A percentile compares a stretch with the other conserved stretches of the same genome.
Evolutionary conservation across 1,140 invertebrate species (phyloP).

Genomic region (Lordiphosa mommai): DNA sequence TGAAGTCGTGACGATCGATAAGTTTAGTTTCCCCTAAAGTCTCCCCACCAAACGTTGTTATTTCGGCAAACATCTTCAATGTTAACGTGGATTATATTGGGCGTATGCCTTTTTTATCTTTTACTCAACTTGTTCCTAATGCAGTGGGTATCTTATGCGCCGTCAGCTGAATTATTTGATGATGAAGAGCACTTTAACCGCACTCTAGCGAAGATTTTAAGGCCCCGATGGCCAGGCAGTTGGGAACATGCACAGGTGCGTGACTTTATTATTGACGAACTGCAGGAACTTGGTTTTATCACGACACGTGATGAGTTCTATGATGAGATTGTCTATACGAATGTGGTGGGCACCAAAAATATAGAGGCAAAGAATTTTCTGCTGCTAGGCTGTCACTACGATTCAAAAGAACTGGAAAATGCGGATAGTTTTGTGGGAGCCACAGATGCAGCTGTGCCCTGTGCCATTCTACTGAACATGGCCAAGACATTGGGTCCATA

Average conservation of each 20-base stretch:
- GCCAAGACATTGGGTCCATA: conserved; percentile 14
- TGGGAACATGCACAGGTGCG: conserved; percentile 84
- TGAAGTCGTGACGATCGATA: neutral
- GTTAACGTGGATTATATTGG: neutral
- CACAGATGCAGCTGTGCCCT: conserved; percentile 33
- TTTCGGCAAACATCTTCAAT: neutral
- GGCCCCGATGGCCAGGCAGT: conserved; percentile 87
- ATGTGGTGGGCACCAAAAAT: conserved; percentile 30
- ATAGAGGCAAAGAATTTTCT: conserved; percentile 1
- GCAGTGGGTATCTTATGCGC: neutral
- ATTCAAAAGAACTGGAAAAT: conserved; percentile 4
- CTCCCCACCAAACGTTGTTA: too few species aligned
- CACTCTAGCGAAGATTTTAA: conserved; percentile 85
- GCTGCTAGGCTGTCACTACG: conserved; percentile 39
- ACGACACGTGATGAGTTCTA: conserved; percentile 1
- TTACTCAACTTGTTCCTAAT: neutral
- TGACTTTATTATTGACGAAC: conserved; percentile 81
- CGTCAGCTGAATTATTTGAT: neutral
- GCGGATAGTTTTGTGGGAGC: conserved; percentile 4
- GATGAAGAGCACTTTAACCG: conserved; percentile 83
- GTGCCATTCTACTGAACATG: conserved; percentile 38
- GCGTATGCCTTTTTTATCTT: conserved; percentile 1
- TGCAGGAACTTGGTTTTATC: conserved; percentile 15
- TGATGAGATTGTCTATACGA: neutral
- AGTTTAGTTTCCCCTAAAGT: neutral